phyloP scores from a whole-genome alignment of 2,888 invertebrate species.

The Punctoribates punctum region DNA sequence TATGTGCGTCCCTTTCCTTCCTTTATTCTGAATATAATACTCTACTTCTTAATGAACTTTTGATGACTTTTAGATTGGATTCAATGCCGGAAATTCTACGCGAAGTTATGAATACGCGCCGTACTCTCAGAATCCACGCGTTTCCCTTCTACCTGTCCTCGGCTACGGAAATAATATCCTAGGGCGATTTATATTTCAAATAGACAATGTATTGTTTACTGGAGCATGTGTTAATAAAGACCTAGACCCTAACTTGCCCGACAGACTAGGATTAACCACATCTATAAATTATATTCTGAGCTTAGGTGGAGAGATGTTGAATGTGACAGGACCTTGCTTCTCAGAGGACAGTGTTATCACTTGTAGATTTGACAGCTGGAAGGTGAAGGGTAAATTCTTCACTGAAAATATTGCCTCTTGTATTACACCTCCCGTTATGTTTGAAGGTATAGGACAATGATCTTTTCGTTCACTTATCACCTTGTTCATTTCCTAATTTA shows the following conservation, averaged over 20 bases:
- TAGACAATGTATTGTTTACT: slow-evolving; percentile 87
- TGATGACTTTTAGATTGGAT: slow-evolving; percentile 65
- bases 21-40: not conserved
- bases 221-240: slow-evolving; percentile 68
- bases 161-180: slow-evolving; percentile 83
- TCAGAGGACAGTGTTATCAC: slow-evolving; percentile 64
- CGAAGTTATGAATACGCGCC: slow-evolving; percentile 81
- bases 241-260: slow-evolving; percentile 48
- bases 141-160: slow-evolving; percentile 74
- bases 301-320: slow-evolving; percentile 92
- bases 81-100: slow-evolving; percentile 94
- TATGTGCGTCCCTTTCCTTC: slow-evolving; percentile 54
- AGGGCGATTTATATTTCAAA: slow-evolving; percentile 87
- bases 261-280: slow-evolving; percentile 68
- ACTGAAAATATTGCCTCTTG: slow-evolving; percentile 78
- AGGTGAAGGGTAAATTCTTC: slow-evolving; percentile 50
- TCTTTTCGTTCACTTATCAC: not conserved
- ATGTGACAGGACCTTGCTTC: slow-evolving; percentile 94
- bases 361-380: slow-evolving; percentile 58
- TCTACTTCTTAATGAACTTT: not conserved
- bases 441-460: slow-evolving; percentile 60
- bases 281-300: slow-evolving; percentile 95
- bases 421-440: slow-evolving; percentile 77
- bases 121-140: slow-evolving; percentile 79
- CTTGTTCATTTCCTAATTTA: not conserved